phyloP scores from a whole-genome alignment of 1,140 invertebrate species.

The Apis dorsata region DNA sequence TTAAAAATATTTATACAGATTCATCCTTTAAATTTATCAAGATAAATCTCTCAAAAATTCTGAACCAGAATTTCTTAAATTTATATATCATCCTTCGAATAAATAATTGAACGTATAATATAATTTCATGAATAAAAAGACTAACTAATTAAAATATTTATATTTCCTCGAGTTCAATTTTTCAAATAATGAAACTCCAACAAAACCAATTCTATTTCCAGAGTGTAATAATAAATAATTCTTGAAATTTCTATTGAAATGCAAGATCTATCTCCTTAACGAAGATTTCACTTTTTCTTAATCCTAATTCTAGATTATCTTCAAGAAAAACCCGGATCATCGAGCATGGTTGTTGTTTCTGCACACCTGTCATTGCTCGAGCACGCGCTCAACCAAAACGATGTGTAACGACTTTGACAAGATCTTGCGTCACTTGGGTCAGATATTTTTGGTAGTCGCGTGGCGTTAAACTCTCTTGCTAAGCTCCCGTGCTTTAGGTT shows the following conservation, averaged over 20 bases:
- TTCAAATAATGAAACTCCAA: neutral
- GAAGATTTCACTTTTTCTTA: neutral
- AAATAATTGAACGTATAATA: too few species aligned
- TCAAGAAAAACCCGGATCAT: too few species aligned
- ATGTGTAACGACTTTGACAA: slow-evolving; percentile 60
- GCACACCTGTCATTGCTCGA: slow-evolving; percentile 61
- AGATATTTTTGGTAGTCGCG: slow-evolving; percentile 69
- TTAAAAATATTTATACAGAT: too few species aligned
- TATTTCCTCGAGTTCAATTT: neutral
- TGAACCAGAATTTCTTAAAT: neutral
- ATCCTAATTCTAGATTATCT: neutral
- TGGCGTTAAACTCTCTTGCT: slow-evolving; percentile 61
- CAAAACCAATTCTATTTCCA: neutral
- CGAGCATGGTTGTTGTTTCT: slow-evolving; percentile 47
- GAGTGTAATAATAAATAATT: neutral
- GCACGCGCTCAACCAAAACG: slow-evolving; percentile 37
- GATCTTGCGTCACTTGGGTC: slow-evolving; percentile 69
- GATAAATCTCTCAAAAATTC: neutral
- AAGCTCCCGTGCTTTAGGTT: slow-evolving; percentile 37
- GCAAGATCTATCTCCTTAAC: neutral
- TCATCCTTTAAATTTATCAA: slow-evolving; percentile 1
- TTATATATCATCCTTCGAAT: too few species aligned
- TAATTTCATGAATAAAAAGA: too few species aligned
- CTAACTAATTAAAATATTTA: neutral
- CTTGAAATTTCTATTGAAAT: neutral